A percentile compares a stretch with the other conserved stretches of the same genome.
phyloP scores from a whole-genome alignment of 2,113 vertebrate genomes.

The Sphyrna mokarran region DNA sequence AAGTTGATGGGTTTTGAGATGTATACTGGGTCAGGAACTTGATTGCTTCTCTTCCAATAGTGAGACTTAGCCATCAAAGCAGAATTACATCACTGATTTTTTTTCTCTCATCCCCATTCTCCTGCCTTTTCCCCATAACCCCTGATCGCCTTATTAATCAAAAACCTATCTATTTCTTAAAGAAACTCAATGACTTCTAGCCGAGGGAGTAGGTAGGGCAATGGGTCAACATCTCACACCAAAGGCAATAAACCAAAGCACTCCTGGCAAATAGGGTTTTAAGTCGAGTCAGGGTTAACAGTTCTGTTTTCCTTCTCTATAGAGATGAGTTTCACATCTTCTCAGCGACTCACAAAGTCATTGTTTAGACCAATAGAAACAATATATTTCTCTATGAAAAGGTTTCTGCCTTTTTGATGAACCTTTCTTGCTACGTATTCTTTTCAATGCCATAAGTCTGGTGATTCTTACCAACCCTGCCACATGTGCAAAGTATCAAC shows the following conservation, averaged over 20 bases:
- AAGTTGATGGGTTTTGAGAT: neutral
- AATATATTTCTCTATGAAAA: neutral
- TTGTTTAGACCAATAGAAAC: neutral
- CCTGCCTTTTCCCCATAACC: no score
- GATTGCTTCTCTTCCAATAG: neutral
- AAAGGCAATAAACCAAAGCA: neutral
- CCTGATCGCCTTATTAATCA: no score
- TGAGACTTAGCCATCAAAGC: neutral
- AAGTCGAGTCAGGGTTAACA: neutral
- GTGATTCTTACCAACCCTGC: no score
- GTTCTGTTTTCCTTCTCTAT: neutral
- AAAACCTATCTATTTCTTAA: no score
- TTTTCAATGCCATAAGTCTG: neutral
- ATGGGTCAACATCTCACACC: neutral
- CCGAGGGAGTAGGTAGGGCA: neutral
- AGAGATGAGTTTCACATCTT: neutral
- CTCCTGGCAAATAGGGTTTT: neutral
- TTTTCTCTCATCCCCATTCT: no score
- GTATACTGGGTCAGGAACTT: neutral
- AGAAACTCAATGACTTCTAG: neutral
- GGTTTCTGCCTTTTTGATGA: neutral
- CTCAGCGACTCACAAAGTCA: neutral
- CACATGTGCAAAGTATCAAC: neutral
- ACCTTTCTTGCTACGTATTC: neutral
- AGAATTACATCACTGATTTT: no score